These are phyloP conservation scores for Spea multiplicata DNA, from an alignment of 2,113 vertebrate species.

Conservation along the genomic window DNA sequence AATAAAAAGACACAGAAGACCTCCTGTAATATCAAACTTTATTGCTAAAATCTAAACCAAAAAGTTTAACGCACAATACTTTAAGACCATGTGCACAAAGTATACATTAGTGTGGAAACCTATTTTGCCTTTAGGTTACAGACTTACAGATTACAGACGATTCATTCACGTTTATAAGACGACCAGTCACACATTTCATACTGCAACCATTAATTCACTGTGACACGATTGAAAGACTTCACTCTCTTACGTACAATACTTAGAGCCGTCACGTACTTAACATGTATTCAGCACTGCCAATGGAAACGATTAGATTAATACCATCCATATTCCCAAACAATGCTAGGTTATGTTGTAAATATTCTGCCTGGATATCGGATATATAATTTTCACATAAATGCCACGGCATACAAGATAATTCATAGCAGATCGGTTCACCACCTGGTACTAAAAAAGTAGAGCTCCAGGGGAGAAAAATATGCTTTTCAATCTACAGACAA, in stretches of 20 bases:
- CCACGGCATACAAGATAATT: too few relatives aligned
- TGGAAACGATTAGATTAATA: background rate
- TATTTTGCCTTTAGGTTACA: constrained; percentile 60
- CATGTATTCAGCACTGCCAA: background rate
- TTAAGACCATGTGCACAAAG: constrained; percentile 52
- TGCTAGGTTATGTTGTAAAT: background rate
- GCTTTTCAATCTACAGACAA: background rate
- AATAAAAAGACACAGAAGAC: fast-evolving
- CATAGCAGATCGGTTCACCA: too few relatives aligned
- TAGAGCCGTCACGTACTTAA: constrained; percentile 11
- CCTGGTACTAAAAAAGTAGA: too few relatives aligned
- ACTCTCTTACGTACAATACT: constrained; percentile 28
- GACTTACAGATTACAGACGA: constrained; percentile 59
- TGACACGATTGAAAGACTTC: background rate
- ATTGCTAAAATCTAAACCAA: constrained; percentile 69
- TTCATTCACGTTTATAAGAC: constrained; percentile 60
- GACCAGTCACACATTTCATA: constrained; percentile 55
- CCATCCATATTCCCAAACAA: background rate
- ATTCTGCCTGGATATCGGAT: background rate
- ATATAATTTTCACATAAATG: too few relatives aligned
- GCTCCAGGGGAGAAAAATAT: too few relatives aligned
- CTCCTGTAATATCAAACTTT: constrained; percentile 64
- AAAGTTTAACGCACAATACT: constrained; percentile 61
- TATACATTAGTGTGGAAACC: constrained; percentile 64
- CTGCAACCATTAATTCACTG: constrained; percentile 47